Base-by-base conservation (phyloP, 2,113 vertebrate genomes). In the Tenrec ecaudatus region DNA sequence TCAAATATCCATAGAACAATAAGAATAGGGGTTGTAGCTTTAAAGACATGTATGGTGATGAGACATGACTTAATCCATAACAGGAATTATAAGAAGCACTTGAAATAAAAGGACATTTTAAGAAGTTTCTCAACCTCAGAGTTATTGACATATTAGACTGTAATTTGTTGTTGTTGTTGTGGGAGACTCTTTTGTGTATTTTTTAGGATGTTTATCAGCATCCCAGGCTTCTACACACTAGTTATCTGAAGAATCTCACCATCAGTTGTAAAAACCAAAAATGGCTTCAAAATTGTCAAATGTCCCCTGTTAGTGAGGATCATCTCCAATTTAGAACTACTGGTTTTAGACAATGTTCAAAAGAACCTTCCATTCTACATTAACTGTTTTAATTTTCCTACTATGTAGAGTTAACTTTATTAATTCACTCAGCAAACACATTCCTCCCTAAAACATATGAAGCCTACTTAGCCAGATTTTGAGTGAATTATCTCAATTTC, bases 401-500 rank as follows among this genome's bases (percentile, higher is more conserved):
- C 40, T 83, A 20, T 60, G n/a, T 36, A 57, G 23, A 23, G 36
- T 88, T 96, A 94, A 76, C 14, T 88, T 79, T 96, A 88, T 84
- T 89, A 95, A 85, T 87, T 60, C 12, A 81, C 84, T 92, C 66
- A 86, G 53, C 29, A 86, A 93, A 91, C 15, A 57, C 2, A 95
- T 29, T 87, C 12, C 43, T 90, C 79, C 22, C 36, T 73, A 92
- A 71, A 64, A 88, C 53, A 88, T 25, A n/a, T 20, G 9, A 80
- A 82, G 23, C 2, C 57, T 80, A 88, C 40, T 94, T 94, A 92
- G 23, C 14, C 31, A 89, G 58, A 94, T 38, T 89, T 69, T 75
- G 36, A 95, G 88, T 92, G 83, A 93, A 73, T 62, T 93, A 82
- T 73, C 80, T 95, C 40, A 88, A 90, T 93, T 92, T 94, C 82